Percentiles rank a stretch among this genome's conserved stretches.
Conservation (phyloP, 2,113 vertebrate species). For the Heterocephalus glaber region DNA sequence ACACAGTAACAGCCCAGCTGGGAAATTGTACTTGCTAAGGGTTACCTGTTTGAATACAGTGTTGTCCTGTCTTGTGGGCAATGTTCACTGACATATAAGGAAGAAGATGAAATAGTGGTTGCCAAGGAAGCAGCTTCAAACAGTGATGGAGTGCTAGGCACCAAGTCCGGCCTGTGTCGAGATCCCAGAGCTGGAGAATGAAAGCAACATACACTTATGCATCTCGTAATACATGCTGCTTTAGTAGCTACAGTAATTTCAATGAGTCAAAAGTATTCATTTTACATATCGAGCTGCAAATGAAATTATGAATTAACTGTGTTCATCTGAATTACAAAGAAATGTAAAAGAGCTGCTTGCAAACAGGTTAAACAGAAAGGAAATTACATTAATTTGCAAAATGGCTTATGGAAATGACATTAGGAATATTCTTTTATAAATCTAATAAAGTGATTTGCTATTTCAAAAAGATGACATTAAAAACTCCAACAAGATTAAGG, state of each 20-base stretch:
- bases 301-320: conserved; percentile 50
- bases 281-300: conserved; percentile 21
- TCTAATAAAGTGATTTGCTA: conserved; percentile 57
- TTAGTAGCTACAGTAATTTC: neutral
- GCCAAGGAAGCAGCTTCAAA: conserved; percentile 93
- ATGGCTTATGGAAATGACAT: conserved; percentile 64
- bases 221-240: neutral
- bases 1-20: neutral
- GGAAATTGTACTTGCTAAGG: neutral
- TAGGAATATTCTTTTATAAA: conserved; percentile 60
- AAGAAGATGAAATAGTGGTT: conserved; percentile 94
- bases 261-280: neutral
- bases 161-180: conserved; percentile 89
- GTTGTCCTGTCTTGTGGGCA: conserved; percentile 85
- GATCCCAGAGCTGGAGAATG: conserved; percentile 87
- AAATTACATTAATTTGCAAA: conserved; percentile 69
- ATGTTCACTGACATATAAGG: conserved; percentile 87
- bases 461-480: conserved; percentile 64
- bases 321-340: neutral
- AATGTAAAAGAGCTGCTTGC: conserved; percentile 45
- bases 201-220: neutral
- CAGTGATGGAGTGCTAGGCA: conserved; percentile 89
- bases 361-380: conserved; percentile 63
- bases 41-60: conserved; percentile 86
- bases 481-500: conserved; percentile 26